Evolutionary conservation across 2,888 invertebrate genomes (phyloP), one percentile per base, ranked within the genome.

Genomic region (Stenurella melanura): DNA sequence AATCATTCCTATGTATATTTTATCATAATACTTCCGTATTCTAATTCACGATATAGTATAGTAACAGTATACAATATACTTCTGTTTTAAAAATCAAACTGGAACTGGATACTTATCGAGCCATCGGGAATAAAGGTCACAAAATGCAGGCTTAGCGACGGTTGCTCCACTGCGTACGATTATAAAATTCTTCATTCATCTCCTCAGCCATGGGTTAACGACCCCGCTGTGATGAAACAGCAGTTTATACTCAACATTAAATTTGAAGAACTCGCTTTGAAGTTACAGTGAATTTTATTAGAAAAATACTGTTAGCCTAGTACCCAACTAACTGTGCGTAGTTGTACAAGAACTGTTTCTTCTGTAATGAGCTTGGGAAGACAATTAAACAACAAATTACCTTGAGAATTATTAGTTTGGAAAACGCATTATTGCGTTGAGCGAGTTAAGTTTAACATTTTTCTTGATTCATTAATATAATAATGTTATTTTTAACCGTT

Each of bases 281-380:
- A 15, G 34, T 64, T 70, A 60, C 69, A 60, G 72, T 57, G 60
- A 64, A 76, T 78, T 78, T 78, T 76, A 78, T 75, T 75, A 76
- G 77, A 77, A 79, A 79, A 79, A 75, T 79, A 77, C 79, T 77
- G 77, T 79, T 79, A 79, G 61, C 74, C 67, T 70, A 63, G 72
- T 72, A 63, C 63, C 68, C 77, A 69, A 72, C 69, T 74, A 71
- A 77, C 77, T 75, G 79, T 73, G 56, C 18, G 66, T 58, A 34
- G 71, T 73, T 68, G 70, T 57, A 26, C n/a, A 75, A 75, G 73
- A 78, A 73, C 64, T 56, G 63, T 63, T 68, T 61, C 10, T 70
- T 21, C 66, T 50, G 38, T 66, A 58, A 70, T 34, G 58, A 70
- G 70, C 58, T n/a, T 42, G 30, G 30, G 58, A 19, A 69, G 18